Conservation (phyloP, 2,797 vertebrate species). For the Ptychadena robeensis region DNA sequence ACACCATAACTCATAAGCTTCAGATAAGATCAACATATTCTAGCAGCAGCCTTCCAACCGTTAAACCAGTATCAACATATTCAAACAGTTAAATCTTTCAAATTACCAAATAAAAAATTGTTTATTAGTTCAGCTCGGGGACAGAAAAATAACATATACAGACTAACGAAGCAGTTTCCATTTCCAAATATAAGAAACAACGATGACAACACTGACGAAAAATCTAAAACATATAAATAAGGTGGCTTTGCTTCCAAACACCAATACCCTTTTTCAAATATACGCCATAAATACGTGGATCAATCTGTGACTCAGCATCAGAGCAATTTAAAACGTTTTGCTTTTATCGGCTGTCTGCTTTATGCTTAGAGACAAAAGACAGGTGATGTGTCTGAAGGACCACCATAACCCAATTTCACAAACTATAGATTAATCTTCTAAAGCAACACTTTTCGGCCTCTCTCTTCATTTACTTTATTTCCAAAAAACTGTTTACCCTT, state of each 20-base stretch:
- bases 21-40: constrained; percentile 50
- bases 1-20: background rate
- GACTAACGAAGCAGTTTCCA: constrained; percentile 16
- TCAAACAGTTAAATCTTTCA: constrained; percentile 29
- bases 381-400: no score
- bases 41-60: constrained; percentile 21
- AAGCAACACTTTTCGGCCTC: no score
- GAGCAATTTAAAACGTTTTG: background rate
- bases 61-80: constrained; percentile 40
- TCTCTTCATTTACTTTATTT: no score
- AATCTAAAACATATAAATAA: constrained; percentile 20
- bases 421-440: no score
- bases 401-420: no score
- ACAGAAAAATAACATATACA: constrained; percentile 15
- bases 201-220: constrained; percentile 21
- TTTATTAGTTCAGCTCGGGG: constrained; percentile 22
- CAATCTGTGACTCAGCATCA: background rate
- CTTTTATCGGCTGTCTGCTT: background rate
- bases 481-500: no score
- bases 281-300: background rate
- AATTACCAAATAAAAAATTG: constrained; percentile 36
- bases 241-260: constrained; percentile 23
- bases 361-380: no score
- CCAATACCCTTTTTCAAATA: constrained; percentile 7
- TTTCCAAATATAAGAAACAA: constrained; percentile 4